Evolutionary conservation across 37 sponge, comb jelly and placozoan genomes (phyloP).

Genomic region (Petrosia ficiformis): DNA sequence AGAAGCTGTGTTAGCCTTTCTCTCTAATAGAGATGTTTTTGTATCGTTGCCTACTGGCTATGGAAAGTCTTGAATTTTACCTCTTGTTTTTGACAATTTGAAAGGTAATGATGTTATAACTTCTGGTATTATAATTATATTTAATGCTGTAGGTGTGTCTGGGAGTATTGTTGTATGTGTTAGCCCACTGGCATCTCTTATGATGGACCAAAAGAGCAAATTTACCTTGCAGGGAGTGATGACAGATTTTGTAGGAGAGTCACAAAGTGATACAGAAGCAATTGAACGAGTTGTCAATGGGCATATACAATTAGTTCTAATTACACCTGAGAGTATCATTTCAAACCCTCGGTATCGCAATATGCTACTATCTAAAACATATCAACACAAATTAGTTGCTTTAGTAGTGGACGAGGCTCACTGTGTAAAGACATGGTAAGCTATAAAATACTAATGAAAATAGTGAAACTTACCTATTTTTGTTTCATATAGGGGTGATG

Average conservation of each 20-base stretch:
- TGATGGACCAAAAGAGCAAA: not conserved
- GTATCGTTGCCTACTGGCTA: not conserved
- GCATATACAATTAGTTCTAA: not conserved
- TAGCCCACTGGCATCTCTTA: not conserved
- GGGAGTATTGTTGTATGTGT: not conserved
- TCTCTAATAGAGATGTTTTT: not conserved
- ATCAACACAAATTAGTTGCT: not conserved
- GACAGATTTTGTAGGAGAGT: not conserved
- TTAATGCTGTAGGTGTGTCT: no score
- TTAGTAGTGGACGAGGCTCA: conserved; percentile 8
- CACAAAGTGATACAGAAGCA: not conserved
- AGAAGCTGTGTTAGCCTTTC: not conserved
- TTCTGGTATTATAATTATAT: no score
- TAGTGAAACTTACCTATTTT: no score
- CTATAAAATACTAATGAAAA: not conserved
- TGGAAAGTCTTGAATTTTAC: not conserved
- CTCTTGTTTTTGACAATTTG: not conserved
- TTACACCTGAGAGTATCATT: not conserved
- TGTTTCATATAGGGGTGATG: no score
- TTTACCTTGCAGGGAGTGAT: not conserved
- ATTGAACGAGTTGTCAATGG: not conserved
- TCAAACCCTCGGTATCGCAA: not conserved
- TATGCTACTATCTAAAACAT: not conserved
- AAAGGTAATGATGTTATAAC: not conserved
- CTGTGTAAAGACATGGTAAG: conserved; percentile 8